phyloP scores from a whole-genome alignment of 2,113 vertebrate species.

The Nerophis lumbriciformis region DNA sequence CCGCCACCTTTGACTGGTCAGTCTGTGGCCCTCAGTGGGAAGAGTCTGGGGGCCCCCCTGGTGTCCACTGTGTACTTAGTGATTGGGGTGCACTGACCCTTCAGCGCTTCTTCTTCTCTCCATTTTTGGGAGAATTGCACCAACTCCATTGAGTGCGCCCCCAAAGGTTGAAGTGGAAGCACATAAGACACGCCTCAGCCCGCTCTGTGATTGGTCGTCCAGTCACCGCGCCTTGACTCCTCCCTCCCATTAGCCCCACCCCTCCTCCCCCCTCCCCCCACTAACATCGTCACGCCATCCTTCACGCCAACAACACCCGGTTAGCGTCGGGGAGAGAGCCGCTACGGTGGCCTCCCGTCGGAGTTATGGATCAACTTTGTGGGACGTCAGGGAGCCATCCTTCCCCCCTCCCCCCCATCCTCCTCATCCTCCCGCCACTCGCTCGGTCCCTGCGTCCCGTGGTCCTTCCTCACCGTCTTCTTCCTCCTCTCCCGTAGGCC shows the following conservation, averaged over 20 bases:
- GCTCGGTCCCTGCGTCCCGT: conserved; percentile 66
- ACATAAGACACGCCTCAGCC: too few relatives aligned
- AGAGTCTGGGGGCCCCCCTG: too few relatives aligned
- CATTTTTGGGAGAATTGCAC: too few relatives aligned
- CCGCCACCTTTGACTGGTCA: too few relatives aligned
- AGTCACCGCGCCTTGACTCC: conserved; percentile 34
- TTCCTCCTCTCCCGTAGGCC: conserved; percentile 68
- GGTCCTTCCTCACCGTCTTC: conserved; percentile 46
- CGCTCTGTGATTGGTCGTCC: too few relatives aligned
- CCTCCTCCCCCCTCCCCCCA: neutral
- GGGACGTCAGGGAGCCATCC: conserved; percentile 38
- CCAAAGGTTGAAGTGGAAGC: too few relatives aligned
- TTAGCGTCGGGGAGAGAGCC: neutral
- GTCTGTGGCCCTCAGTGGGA: too few relatives aligned
- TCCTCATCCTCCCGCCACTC: conserved; percentile 16
- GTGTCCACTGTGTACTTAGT: too few relatives aligned
- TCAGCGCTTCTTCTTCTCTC: too few relatives aligned
- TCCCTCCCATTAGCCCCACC: conserved; percentile 2
- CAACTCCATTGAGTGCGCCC: too few relatives aligned
- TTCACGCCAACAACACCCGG: conserved; percentile 7
- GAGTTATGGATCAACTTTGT: conserved; percentile 80
- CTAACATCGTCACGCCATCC: conserved; percentile 53
- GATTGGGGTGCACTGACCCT: too few relatives aligned
- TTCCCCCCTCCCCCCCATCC: conserved; percentile 31
- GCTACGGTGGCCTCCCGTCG: conserved; percentile 21